These are phyloP conservation scores for Helogale parvula DNA, from an alignment of 2,113 vertebrate genomes.

Conservation along the genomic window DNA sequence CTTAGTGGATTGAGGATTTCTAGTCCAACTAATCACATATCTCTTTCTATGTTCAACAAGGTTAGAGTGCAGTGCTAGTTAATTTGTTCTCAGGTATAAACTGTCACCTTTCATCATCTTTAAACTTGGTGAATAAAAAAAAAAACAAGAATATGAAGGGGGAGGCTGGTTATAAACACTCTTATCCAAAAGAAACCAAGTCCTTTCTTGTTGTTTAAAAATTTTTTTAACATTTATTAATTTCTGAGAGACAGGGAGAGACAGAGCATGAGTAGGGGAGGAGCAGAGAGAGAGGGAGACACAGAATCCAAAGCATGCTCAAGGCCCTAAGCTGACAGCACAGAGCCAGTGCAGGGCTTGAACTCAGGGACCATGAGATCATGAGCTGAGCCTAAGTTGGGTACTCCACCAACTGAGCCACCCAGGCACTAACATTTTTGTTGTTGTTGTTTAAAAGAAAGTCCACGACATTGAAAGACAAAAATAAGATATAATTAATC, in stretches of 20 bases:
- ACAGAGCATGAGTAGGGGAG: too few species aligned
- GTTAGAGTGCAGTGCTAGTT: not conserved
- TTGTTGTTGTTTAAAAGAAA: too few species aligned
- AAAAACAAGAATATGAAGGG: not conserved
- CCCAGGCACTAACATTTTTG: too few species aligned
- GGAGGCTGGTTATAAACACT: not conserved
- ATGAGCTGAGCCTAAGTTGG: too few species aligned
- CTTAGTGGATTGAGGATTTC: not conserved
- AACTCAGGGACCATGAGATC: too few species aligned
- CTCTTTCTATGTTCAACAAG: not conserved
- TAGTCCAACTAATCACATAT: not conserved
- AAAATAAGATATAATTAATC: not conserved
- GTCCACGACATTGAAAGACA: not conserved
- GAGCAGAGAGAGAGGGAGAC: too few species aligned
- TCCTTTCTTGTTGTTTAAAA: not conserved
- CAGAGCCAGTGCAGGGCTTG: too few species aligned
- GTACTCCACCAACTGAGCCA: too few species aligned
- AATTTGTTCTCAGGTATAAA: not conserved
- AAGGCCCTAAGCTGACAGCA: too few species aligned
- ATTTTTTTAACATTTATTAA: too few species aligned
- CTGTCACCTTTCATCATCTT: not conserved
- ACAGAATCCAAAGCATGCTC: too few species aligned
- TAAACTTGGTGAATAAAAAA: not conserved
- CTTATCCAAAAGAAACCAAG: not conserved
- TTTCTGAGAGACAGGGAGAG: too few species aligned